Evolutionary conservation across 2,113 vertebrate species (phyloP), one percentile per base, ranked within the genome.

Genomic region (Lichenostomus cassidix): DNA sequence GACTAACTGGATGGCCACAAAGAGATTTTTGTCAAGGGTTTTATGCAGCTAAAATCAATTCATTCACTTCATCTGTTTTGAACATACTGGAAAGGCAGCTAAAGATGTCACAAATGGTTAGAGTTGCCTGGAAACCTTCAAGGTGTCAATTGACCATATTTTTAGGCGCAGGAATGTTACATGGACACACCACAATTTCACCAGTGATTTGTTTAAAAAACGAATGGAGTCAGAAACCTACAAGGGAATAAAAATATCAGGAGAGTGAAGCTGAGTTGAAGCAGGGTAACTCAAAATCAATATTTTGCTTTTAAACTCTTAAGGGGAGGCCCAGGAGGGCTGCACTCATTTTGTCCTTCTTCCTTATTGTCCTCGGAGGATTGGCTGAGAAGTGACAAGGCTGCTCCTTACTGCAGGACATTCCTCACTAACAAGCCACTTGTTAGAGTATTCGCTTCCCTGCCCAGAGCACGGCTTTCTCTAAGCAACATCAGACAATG

Each of bases 261-360:
- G 97, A 98, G 97, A 98, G 98, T 91, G 95, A 96, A 96, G 97
- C 98, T 97, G 97, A 98, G 98, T 98, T 98, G 98, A 98, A 98
- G 98, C 93, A 97, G 97, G 98, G 98, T 98, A 98, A 98, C 97
- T 98, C 97, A 98, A 98, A 99, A 99, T 99, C 98, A 99, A 99
- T 99, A 98, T 97, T 98, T 98, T 98, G 98, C 98, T 99, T 99
- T 99, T 99, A 99, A 98, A 98, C 97, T 98, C 97, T 98, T 98
- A 98, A 98, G 96, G 96, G 92, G 97, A 98, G 97, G 97, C 98
- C 98, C 98, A 98, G 86, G 97, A 98, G 98, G 98, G 97, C 98
- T 97, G 97, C 96, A 98, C 97, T 98, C 98, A 96, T 97, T 98
- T 98, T 98, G 98, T 98, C 97, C 97, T 98, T 95, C 95, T 97